phyloP scores from a whole-genome alignment of 2,797 vertebrate species.

The Orestias chungarensis region DNA sequence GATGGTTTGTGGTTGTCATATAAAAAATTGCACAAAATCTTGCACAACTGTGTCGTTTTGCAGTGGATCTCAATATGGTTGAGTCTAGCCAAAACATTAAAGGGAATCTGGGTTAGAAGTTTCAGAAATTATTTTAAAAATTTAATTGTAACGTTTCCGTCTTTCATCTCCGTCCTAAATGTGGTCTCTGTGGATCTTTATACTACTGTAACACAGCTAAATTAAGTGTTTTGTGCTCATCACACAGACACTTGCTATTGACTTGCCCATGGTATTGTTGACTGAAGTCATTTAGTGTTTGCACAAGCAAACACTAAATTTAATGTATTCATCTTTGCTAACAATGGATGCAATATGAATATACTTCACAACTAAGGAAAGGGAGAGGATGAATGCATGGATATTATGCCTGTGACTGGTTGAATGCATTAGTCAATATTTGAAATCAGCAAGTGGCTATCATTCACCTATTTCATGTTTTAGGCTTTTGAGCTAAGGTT shows the following conservation, averaged over 20 bases:
- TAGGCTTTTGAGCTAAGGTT: slow-evolving; percentile 11
- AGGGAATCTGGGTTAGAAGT: too few species aligned
- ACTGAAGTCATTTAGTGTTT: background rate
- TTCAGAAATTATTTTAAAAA: background rate
- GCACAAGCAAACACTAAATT: background rate
- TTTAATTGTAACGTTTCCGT: background rate
- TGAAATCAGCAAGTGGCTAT: slow-evolving; percentile 16
- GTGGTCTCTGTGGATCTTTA: background rate
- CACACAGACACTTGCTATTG: background rate
- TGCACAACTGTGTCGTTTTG: too few species aligned
- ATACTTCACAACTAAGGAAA: background rate
- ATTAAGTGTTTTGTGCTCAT: background rate
- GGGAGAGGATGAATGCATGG: background rate
- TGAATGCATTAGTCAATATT: slow-evolving; percentile 51
- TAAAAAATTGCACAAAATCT: too few species aligned
- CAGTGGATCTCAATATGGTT: too few species aligned
- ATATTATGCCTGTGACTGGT: background rate
- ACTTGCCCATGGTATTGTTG: background rate
- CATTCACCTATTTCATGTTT: slow-evolving; percentile 3
- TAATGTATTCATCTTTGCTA: background rate
- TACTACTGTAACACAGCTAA: background rate
- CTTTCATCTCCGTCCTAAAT: background rate
- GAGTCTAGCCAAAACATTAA: too few species aligned
- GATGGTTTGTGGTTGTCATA: background rate
- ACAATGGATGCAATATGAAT: background rate